Evolutionary conservation across 2,113 vertebrate species (phyloP).

Genomic region (Etheostoma spectabile): DNA sequence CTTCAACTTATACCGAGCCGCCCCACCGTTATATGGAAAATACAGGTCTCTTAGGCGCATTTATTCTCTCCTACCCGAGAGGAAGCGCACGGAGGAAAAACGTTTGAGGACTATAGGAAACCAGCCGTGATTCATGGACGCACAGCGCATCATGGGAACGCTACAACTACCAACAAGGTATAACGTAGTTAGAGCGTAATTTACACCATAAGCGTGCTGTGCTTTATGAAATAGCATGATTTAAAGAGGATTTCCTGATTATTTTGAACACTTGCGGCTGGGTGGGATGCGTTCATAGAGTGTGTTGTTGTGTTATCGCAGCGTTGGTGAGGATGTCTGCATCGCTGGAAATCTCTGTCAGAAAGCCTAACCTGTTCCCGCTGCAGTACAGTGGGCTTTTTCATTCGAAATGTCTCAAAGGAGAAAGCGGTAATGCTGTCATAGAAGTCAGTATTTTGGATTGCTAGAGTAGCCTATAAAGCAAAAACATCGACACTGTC

Average conservation of each 20-base stretch:
- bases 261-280: conserved; percentile 30
- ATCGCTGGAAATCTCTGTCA: conserved; percentile 52
- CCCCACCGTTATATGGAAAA: conserved; percentile 35
- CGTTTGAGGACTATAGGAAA: conserved; percentile 42
- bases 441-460: conserved; percentile 6
- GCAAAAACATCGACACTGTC: conserved; percentile 6
- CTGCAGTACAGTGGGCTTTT: conserved; percentile 41
- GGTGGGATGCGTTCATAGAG: conserved; percentile 47
- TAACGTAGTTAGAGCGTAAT: background rate
- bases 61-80: conserved; percentile 35
- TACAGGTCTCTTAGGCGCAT: conserved; percentile 43
- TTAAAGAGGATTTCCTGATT: background rate
- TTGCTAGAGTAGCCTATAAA: background rate
- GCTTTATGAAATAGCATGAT: background rate
- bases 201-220: background rate
- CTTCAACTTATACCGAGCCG: conserved; percentile 23
- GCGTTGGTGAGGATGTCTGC: conserved; percentile 59
- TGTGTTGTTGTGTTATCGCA: conserved; percentile 54
- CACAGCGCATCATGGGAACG: conserved; percentile 53
- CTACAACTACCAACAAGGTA: conserved; percentile 70
- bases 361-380: conserved; percentile 39
- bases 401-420: conserved; percentile 1
- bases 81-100: conserved; percentile 56
- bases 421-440: conserved; percentile 2
- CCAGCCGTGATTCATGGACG: conserved; percentile 47